Conservation (phyloP, 2,113 vertebrate species). For the Nestor notabilis region DNA sequence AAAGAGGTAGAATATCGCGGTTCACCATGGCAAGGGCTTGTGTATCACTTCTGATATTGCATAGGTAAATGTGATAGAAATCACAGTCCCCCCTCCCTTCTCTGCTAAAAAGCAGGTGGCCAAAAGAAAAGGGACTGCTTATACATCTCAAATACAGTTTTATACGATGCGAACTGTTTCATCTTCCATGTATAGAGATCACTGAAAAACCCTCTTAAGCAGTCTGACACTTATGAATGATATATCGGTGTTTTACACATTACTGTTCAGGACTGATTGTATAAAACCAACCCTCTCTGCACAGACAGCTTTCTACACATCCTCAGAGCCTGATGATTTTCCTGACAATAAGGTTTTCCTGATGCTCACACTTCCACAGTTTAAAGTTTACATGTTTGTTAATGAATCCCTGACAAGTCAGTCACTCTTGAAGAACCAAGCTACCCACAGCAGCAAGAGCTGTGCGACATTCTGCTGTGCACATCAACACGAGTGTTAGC, state of each 20-base stretch:
- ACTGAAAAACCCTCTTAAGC: not conserved
- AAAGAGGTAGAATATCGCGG: not conserved
- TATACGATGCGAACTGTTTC: not conserved
- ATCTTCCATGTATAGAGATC: not conserved
- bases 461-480: not conserved
- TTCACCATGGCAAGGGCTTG: not conserved
- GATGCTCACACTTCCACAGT: not conserved
- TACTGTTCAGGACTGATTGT: not conserved
- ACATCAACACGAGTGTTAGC: not conserved
- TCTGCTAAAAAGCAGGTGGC: not conserved
- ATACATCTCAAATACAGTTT: not conserved
- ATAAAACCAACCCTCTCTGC: not conserved
- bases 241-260: not conserved
- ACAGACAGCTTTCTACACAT: not conserved
- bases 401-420: not conserved
- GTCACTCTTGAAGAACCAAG: not conserved
- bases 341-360: not conserved
- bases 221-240: fast-evolving
- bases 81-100: not conserved
- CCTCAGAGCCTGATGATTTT: not conserved
- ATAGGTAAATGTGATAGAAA: not conserved
- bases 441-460: not conserved
- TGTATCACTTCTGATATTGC: not conserved
- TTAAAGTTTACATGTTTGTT: not conserved
- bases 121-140: not conserved